phyloP scores from a whole-genome alignment of 2,113 vertebrate genomes.

The Bujurquina vittata region DNA sequence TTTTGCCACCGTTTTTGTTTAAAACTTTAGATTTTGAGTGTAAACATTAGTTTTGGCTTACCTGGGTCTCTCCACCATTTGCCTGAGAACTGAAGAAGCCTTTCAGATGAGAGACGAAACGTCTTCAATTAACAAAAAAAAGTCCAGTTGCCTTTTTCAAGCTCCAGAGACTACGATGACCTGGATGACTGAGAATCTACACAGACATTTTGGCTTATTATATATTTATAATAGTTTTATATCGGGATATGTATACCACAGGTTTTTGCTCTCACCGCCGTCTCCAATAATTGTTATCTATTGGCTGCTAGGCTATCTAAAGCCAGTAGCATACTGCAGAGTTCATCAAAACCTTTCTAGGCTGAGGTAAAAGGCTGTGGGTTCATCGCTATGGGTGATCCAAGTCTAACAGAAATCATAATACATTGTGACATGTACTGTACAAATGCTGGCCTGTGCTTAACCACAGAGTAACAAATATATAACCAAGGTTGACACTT shows the following conservation, averaged over 20 bases:
- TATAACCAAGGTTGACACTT: conserved; percentile 9
- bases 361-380: background rate
- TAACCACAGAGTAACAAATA: background rate
- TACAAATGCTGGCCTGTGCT: background rate
- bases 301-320: background rate
- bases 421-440: background rate
- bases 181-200: too few species aligned
- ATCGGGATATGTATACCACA: background rate
- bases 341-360: background rate
- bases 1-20: background rate
- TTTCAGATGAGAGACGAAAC: too few species aligned
- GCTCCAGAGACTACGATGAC: too few species aligned
- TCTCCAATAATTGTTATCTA: background rate
- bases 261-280: background rate
- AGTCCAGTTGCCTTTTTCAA: too few species aligned
- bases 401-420: background rate
- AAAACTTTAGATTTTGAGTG: too few species aligned
- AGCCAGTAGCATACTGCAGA: background rate
- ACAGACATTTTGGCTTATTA: background rate
- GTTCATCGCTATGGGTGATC: background rate
- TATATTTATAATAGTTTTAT: background rate
- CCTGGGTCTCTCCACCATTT: too few species aligned
- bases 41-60: too few species aligned
- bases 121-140: too few species aligned
- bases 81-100: too few species aligned